Percentiles rank a stretch among this genome's conserved stretches.
phyloP scores from a whole-genome alignment of 2,888 invertebrate species.

The Mamestra brassicae region DNA sequence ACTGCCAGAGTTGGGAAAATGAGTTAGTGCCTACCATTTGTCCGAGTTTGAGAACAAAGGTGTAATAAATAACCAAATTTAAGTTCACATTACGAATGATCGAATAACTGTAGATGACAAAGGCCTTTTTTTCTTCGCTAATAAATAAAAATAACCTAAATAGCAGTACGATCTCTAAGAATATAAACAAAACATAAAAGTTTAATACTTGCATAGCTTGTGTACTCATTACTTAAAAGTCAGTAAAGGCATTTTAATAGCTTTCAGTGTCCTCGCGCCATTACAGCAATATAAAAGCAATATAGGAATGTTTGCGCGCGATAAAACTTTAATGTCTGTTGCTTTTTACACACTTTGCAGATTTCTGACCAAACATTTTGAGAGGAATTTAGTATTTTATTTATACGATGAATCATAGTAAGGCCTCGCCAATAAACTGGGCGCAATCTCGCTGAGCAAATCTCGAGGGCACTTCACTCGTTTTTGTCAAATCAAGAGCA shows the following conservation, averaged over 20 bases:
- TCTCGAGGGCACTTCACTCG: slow-evolving; percentile 76
- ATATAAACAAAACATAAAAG: slow-evolving; percentile 1
- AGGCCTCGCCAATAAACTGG: slow-evolving; percentile 72
- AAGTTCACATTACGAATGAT: slow-evolving; percentile 2
- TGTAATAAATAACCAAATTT: slow-evolving; percentile 7
- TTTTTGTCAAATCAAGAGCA: slow-evolving; percentile 80
- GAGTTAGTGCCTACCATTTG: slow-evolving; percentile 50
- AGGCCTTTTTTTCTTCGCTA: neutral
- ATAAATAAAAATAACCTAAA: neutral
- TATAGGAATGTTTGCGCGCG: slow-evolving; percentile 49
- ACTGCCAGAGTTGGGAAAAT: slow-evolving; percentile 42
- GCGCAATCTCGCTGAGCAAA: slow-evolving; percentile 75
- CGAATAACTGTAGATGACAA: neutral
- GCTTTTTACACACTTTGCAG: slow-evolving; percentile 38
- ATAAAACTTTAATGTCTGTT: slow-evolving; percentile 60
- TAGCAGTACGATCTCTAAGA: neutral
- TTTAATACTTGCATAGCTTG: slow-evolving; percentile 21
- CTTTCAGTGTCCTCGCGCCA: slow-evolving; percentile 31
- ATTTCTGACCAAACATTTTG: slow-evolving; percentile 46
- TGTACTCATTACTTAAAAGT: slow-evolving; percentile 51
- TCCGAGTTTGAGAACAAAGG: slow-evolving; percentile 22
- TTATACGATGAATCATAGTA: slow-evolving; percentile 69
- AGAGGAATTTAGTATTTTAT: slow-evolving; percentile 57
- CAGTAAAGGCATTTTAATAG: slow-evolving; percentile 52
- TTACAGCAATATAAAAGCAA: slow-evolving; percentile 49